Conservation (phyloP, 2,888 invertebrate species). For the Plusia festucae region DNA sequence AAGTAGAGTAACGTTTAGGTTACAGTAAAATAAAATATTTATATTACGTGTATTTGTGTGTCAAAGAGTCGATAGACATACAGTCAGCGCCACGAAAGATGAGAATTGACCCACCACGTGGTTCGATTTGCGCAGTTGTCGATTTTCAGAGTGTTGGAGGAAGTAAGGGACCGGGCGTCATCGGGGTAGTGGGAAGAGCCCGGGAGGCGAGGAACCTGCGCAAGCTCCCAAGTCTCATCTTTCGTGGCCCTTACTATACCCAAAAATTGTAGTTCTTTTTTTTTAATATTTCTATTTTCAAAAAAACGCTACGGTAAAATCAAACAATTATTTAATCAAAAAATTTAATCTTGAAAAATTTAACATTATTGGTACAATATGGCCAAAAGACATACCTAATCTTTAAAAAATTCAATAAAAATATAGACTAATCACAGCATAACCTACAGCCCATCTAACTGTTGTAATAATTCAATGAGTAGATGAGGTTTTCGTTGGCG, state of each 20-base stretch:
- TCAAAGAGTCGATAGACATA: conserved; percentile 13
- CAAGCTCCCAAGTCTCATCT: no score
- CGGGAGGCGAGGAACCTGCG: no score
- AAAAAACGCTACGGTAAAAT: conserved; percentile 9
- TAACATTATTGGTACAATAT: neutral
- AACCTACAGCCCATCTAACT: neutral
- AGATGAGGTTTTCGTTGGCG: conserved; percentile 55
- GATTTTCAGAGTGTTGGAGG: no score
- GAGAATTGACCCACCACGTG: no score
- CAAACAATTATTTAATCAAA: conserved; percentile 12
- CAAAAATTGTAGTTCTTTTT: neutral
- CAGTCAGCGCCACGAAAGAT: no score
- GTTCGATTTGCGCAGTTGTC: no score
- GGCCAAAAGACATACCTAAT: no score
- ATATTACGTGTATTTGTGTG: conserved; percentile 58
- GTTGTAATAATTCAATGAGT: conserved; percentile 41
- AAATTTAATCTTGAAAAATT: conserved; percentile 14
- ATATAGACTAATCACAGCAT: no score
- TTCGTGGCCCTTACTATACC: no score
- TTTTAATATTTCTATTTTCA: neutral
- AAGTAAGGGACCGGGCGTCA: no score
- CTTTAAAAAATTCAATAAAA: no score
- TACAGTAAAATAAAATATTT: conserved; percentile 64
- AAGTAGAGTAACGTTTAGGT: conserved; percentile 59
- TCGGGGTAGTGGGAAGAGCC: no score